Base-by-base conservation (phyloP, 2,888 invertebrate genomes). In the Philereme transversata region DNA sequence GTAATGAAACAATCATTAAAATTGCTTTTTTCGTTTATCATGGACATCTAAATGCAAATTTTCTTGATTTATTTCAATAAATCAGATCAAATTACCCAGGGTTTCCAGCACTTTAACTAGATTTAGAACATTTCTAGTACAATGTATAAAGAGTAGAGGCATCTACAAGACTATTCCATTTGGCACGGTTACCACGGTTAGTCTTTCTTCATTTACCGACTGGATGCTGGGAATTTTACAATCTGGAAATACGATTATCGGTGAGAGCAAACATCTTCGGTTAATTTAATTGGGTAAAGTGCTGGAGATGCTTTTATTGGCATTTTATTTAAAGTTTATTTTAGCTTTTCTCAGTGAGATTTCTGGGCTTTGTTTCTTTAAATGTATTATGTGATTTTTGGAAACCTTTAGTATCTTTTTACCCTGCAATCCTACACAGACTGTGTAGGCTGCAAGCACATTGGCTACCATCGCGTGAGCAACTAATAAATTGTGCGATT, bases 111-210 rank as follows among this genome's bases (percentile, higher is more conserved):
- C 8, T 36, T 46, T 4, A 8, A 52, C 36, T 46, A 53, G 38
- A 53, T 46, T 35, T 46, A 46, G 38, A 43, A 36, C 41, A 43
- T 11, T 55, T 11, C 55, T 22, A 48, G 40, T 6, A 35, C 22
- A 55, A 40, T 34, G 41, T 35, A 34, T 10, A 41, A 48, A 55
- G n/a, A 36, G 35, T 60, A 57, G 68, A 67, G 60, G 52, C 52
- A 47, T 44, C 64, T 64, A 81, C 81, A 81, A 67, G 79, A 75
- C 78, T 77, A 74, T 80, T 81, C 81, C 81, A 81, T 81, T 80
- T 77, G 72, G 68, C 60, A 54, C 62, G 48, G 47, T 64, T 62
- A 59, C 52, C 48, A 9, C 66, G 60, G 57, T 40, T 40, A 73
- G 75, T 75, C 78, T 70, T 70, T 78, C 77, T 79, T 81, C 76